Evolutionary conservation across 2,888 invertebrate species (phyloP).

Genomic region (Stramonita haemastoma): DNA sequence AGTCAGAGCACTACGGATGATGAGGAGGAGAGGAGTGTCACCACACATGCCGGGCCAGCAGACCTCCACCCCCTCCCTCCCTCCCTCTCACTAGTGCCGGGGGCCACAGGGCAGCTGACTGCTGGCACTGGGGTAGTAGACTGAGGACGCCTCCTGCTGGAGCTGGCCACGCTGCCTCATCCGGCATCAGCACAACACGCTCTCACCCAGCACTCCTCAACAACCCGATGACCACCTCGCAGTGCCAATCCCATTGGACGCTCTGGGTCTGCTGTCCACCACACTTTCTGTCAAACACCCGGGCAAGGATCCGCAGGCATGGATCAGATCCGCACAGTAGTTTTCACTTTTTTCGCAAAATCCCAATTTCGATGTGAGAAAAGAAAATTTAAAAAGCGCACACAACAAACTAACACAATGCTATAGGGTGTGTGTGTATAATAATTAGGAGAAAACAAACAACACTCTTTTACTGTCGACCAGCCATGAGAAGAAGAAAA

Average conservation of each 20-base stretch:
- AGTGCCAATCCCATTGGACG: not conserved
- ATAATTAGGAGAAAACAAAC: too few species aligned
- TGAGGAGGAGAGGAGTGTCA: too few species aligned
- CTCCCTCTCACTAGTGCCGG: not conserved
- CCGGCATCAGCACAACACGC: slow-evolving; percentile 1
- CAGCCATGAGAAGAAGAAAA: too few species aligned
- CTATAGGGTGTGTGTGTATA: too few species aligned
- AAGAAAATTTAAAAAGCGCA: too few species aligned
- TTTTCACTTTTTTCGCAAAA: too few species aligned
- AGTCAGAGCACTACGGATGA: not conserved
- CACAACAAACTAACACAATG: too few species aligned
- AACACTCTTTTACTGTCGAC: too few species aligned
- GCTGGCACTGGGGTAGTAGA: not conserved
- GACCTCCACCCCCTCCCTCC: not conserved
- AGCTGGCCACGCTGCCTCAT: not conserved
- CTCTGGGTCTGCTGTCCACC: not conserved
- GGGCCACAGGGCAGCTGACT: not conserved
- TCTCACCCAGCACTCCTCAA: not conserved
- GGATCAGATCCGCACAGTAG: too few species aligned
- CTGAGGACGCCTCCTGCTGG: not conserved
- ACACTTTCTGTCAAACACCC: too few species aligned
- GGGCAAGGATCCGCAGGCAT: too few species aligned
- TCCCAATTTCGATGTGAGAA: too few species aligned
- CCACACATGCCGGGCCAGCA: slow-evolving; percentile 1
- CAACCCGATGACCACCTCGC: not conserved